Percentiles rank a stretch among this genome's conserved stretches.
These are phyloP conservation scores for Pseudolycoriella hygida DNA, from an alignment of 2,888 invertebrate species.

Conservation along the genomic window DNA sequence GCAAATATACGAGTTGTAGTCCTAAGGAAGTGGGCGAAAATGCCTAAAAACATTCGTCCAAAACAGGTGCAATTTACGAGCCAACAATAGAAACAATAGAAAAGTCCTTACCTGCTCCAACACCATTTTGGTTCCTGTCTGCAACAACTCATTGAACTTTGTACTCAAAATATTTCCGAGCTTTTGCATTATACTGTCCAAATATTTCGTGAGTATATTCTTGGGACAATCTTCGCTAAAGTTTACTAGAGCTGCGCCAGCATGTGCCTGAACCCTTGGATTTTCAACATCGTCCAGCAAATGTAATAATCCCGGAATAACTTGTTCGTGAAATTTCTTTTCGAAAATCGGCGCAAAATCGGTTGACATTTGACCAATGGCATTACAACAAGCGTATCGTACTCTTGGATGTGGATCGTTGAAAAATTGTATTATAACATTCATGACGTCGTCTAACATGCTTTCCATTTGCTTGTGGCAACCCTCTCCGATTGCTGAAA, in stretches of 20 bases:
- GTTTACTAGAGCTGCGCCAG: conserved; percentile 92
- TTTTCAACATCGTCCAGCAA: conserved; percentile 79
- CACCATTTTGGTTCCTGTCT: conserved; percentile 88
- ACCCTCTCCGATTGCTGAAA: conserved; percentile 96
- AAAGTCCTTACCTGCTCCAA: conserved; percentile 54
- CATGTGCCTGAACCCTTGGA: conserved; percentile 73
- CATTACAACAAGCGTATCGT: conserved; percentile 94
- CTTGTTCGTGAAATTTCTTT: conserved; percentile 92
- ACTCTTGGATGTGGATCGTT: conserved; percentile 45
- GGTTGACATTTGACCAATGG: conserved; percentile 96
- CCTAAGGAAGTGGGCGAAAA: too few species aligned
- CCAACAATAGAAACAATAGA: background rate
- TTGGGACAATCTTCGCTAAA: conserved; percentile 99
- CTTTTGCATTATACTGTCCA: conserved; percentile 81
- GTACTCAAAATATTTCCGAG: conserved; percentile 75
- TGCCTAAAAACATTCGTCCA: too few species aligned
- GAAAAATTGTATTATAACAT: conserved; percentile 72
- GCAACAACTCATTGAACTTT: conserved; percentile 88
- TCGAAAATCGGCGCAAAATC: conserved; percentile 95
- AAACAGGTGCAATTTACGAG: too few species aligned
- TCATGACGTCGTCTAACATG: conserved; percentile 82
- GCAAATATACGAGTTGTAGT: too few species aligned
- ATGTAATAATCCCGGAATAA: conserved; percentile 78
- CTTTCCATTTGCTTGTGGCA: conserved; percentile 97
- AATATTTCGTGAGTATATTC: conserved; percentile 73